These are phyloP conservation scores for Bacillus rossius DNA, from an alignment of 1,140 invertebrate species.

Conservation along the genomic window DNA sequence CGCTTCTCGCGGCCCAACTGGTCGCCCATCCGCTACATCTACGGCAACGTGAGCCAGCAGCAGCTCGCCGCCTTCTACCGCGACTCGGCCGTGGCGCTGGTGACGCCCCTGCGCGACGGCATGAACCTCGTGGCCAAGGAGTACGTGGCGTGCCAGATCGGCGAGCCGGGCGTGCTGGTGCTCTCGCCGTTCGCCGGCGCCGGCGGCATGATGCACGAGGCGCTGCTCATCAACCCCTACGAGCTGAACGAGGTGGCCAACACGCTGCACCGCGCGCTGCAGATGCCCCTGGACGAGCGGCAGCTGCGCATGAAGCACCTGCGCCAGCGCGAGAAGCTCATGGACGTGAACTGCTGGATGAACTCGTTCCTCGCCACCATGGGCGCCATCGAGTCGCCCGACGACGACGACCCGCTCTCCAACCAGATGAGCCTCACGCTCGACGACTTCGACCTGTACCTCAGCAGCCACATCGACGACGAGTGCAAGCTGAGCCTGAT, in stretches of 20 bases:
- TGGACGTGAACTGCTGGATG: conserved; percentile 41
- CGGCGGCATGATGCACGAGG: conserved; percentile 38
- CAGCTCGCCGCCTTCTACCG: conserved; percentile 42
- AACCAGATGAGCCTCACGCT: conserved; percentile 30
- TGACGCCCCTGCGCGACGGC: conserved; percentile 44
- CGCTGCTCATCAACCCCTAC: conserved; percentile 43
- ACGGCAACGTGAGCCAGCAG: conserved; percentile 37
- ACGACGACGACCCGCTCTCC: conserved; percentile 28
- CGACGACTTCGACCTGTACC: conserved; percentile 34
- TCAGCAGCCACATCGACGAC: conserved; percentile 30
- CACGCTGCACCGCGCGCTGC: conserved; percentile 38
- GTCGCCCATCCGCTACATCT: conserved; percentile 45
- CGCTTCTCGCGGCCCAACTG: conserved; percentile 41
- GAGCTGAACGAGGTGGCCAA: conserved; percentile 41
- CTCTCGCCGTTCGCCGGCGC: conserved; percentile 42
- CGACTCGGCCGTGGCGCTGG: conserved; percentile 39
- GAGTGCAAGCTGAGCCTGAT: conserved; percentile 36
- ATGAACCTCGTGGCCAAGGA: conserved; percentile 49
- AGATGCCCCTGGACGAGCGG: conserved; percentile 35
- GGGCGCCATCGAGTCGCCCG: conserved; percentile 26
- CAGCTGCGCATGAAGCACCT: conserved; percentile 40
- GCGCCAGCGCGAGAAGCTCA: conserved; percentile 34
- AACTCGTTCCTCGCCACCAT: conserved; percentile 35
- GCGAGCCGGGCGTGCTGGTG: conserved; percentile 42
- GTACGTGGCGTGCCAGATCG: conserved; percentile 42